phyloP scores from a whole-genome alignment of 2,888 invertebrate genomes.

The Drosophila niveifrons region DNA sequence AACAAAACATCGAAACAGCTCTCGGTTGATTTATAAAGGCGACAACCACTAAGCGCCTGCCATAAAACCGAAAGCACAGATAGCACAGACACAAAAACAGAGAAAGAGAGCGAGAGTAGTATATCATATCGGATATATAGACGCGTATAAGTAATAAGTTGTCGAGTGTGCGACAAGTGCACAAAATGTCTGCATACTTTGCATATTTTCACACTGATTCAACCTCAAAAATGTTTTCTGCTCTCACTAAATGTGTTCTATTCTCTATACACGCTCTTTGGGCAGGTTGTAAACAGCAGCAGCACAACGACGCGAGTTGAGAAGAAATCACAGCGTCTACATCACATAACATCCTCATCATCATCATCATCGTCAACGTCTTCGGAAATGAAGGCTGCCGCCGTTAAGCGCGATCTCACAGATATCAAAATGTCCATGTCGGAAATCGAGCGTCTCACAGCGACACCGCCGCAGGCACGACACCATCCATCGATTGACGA shows the following conservation, averaged over 20 bases:
- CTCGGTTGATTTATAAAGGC: constrained; percentile 65
- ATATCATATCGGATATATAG: constrained; percentile 13
- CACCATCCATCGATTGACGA: constrained; percentile 82
- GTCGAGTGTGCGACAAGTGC: constrained; percentile 15
- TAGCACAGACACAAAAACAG: constrained; percentile 36
- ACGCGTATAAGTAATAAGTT: constrained; percentile 35
- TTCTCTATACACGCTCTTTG: constrained; percentile 11
- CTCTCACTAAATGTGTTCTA: constrained; percentile 9
- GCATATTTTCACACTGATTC: constrained; percentile 40
- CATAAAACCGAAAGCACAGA: constrained; percentile 60
- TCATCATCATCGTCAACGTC: constrained; percentile 86
- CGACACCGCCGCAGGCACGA: constrained; percentile 35
- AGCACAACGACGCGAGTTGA: constrained; percentile 85
- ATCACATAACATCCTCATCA: constrained; percentile 83
- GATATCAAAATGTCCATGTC: constrained; percentile 91
- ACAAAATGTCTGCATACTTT: constrained; percentile 34
- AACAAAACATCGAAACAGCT: constrained; percentile 33
- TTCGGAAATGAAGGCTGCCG: constrained; percentile 93
- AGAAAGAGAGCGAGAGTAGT: neutral
- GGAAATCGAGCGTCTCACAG: constrained; percentile 87
- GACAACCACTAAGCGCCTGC: constrained; percentile 54
- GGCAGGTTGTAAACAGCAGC: constrained; percentile 85
- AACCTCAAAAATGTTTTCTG: constrained; percentile 14
- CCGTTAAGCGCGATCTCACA: constrained; percentile 91
- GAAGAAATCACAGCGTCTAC: constrained; percentile 84